These are phyloP conservation scores for Pinna nobilis DNA, from an alignment of 1,140 invertebrate species.

Conservation along the genomic window DNA sequence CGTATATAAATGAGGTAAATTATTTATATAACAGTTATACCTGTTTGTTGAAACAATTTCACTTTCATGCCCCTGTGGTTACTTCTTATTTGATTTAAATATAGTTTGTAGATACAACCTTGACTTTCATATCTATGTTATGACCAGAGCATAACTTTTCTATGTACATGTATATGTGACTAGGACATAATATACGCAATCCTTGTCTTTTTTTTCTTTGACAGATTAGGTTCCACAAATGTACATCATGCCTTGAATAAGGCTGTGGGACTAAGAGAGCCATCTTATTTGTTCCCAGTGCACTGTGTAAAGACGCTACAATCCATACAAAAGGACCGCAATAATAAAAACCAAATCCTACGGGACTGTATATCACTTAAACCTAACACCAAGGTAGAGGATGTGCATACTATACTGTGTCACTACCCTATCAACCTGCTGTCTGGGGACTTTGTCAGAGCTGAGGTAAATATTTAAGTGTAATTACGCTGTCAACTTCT, in stretches of 20 bases:
- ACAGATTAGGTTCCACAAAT: slow-evolving; percentile 46
- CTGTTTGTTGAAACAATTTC: too few species aligned
- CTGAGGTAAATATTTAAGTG: slow-evolving; percentile 41
- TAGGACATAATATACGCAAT: background rate
- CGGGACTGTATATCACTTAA: slow-evolving; percentile 46
- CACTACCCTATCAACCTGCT: slow-evolving; percentile 45
- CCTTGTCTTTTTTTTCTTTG: background rate
- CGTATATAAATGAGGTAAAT: too few species aligned
- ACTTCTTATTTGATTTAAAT: too few species aligned
- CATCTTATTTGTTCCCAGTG: slow-evolving; percentile 46
- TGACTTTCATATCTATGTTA: too few species aligned
- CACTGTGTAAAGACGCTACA: slow-evolving; percentile 40
- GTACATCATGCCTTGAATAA: slow-evolving; percentile 41
- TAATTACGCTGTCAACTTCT: background rate
- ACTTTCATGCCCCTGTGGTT: too few species aligned
- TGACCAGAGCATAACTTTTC: too few species aligned
- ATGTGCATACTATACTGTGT: slow-evolving; percentile 40
- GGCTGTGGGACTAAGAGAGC: slow-evolving; percentile 42
- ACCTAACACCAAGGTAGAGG: slow-evolving; percentile 45
- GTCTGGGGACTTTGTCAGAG: slow-evolving; percentile 51
- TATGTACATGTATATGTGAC: too few species aligned
- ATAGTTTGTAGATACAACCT: too few species aligned
- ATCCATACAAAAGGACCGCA: slow-evolving; percentile 33
- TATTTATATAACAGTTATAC: too few species aligned
- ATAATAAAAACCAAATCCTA: slow-evolving; percentile 18